These are phyloP conservation scores for Atherinomorus stipes DNA, from an alignment of 2,113 vertebrate genomes.

Conservation along the genomic window DNA sequence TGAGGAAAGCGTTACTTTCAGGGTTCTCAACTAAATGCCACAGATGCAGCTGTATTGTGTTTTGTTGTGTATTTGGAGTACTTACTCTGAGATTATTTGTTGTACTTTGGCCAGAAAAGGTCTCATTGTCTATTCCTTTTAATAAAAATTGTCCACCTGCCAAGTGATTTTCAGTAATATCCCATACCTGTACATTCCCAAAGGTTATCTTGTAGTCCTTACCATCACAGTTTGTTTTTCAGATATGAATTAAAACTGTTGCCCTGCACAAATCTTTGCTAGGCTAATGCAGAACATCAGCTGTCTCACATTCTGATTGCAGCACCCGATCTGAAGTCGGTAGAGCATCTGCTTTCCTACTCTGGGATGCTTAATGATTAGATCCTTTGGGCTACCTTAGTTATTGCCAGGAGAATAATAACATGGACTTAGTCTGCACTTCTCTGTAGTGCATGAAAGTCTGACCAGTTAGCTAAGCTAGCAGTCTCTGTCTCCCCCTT, in stretches of 20 bases:
- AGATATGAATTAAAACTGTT: no score
- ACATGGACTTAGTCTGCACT: not conserved
- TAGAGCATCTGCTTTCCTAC: conserved; percentile 35
- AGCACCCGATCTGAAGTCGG: conserved; percentile 1
- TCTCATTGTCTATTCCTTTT: conserved; percentile 41
- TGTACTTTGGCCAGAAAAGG: conserved; percentile 31
- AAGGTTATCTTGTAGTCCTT: not conserved
- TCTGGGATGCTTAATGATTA: not conserved
- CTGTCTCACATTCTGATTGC: not conserved
- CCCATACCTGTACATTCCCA: not conserved
- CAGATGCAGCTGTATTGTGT: not conserved
- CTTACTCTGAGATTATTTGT: conserved; percentile 30
- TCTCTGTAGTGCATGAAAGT: not conserved
- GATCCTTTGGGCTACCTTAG: not conserved
- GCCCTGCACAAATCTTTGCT: conserved; percentile 2
- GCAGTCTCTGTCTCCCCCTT: conserved; percentile 65
- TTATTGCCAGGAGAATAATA: conserved; percentile 22
- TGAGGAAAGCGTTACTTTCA: not conserved
- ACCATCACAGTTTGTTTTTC: no score
- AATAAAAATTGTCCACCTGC: conserved; percentile 51
- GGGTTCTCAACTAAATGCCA: not conserved
- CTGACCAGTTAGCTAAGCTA: not conserved
- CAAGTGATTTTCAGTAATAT: not conserved
- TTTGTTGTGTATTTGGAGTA: conserved; percentile 3
- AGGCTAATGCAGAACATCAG: not conserved